Base-by-base conservation (phyloP, 2,797 vertebrate species). In the Xyrichtys novacula region DNA sequence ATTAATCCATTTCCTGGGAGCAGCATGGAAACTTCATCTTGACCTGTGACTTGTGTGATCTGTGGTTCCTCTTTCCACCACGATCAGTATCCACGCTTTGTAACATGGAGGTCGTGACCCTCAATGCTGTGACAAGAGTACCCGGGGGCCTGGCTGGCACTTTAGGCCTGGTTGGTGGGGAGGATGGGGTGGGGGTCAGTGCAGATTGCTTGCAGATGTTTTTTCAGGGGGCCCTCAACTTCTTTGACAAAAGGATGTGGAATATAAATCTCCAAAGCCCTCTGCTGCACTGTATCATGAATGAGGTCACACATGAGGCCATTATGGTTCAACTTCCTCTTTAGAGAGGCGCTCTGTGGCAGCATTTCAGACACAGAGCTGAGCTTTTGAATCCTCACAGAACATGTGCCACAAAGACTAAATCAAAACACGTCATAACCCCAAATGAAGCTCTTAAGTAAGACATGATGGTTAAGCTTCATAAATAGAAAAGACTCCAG, bases 161-260 rank as follows among this genome's bases (percentile, higher is more conserved):
- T 38, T 73, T 4, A 3, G 55, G 65, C 65, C 43, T 31, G 76
- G 25, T 65, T n/a, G n/a, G n/a, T n/a, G n/a, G 80, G 79, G 83
- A 72, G 78, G 44, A n/a, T n/a, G n/a, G n/a, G n/a, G n/a, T n/a
- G n/a, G 44, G 25, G 77, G 60, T 81, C 42, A 14, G 70, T 32
- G 25, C 3, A 85, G 90, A 92, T 90, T 90, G 84, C 79, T 81
- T 89, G 84, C 90, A 90, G 88, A 91, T 88, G 87, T 90, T 88
- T 75, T 81, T 88, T 84, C 56, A 38, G 79, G 83, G 82, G 81
- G 77, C 47, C 80, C 80, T 69, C 47, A 65, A 78, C 78, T 87
- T 88, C 78, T 73, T 85, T 80, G 88, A 88, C 48, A 10, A 87
- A 76, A 87, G 85, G 78, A 88, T 82, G 87, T 86, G 75, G 86